These are phyloP conservation scores for Alcis repandata DNA, from an alignment of 2,888 invertebrate genomes.

Conservation along the genomic window DNA sequence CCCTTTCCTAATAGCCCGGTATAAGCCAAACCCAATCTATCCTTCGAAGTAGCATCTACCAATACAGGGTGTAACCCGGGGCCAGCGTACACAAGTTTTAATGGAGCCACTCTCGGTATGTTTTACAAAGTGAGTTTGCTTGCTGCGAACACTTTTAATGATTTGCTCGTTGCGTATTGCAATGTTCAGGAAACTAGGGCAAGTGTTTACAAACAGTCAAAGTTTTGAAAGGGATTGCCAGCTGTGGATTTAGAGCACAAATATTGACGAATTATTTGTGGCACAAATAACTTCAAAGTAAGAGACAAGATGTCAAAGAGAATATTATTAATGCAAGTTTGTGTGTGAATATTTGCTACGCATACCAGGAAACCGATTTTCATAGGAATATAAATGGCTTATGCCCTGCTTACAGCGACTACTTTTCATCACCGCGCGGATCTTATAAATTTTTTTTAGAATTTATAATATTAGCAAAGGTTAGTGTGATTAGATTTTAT, in stretches of 20 bases:
- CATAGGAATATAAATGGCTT: too few relatives aligned
- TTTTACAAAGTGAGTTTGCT: slow-evolving; percentile 57
- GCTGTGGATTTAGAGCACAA: slow-evolving; percentile 6
- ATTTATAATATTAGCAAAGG: too few relatives aligned
- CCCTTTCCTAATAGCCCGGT: too few relatives aligned
- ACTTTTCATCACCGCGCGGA: too few relatives aligned
- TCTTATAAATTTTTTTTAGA: too few relatives aligned
- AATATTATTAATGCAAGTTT: too few relatives aligned
- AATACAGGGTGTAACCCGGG: background rate
- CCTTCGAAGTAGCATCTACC: background rate
- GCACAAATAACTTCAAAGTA: too few relatives aligned
- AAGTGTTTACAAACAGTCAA: slow-evolving; percentile 31
- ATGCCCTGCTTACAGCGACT: too few relatives aligned
- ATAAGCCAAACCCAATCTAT: background rate
- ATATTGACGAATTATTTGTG: slow-evolving; percentile 5
- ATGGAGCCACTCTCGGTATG: slow-evolving; percentile 53
- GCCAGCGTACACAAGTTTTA: slow-evolving; percentile 53
- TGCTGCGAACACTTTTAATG: slow-evolving; percentile 47
- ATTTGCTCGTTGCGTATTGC: slow-evolving; percentile 46
- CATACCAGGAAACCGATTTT: too few relatives aligned
- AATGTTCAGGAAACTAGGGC: slow-evolving; percentile 23
- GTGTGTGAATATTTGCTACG: too few relatives aligned
- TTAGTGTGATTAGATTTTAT: too few relatives aligned
- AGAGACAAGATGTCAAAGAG: too few relatives aligned
- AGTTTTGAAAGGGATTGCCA: slow-evolving; percentile 13